These are phyloP conservation scores for Aspidiotus destructor DNA, from an alignment of 2,888 invertebrate species.

Conservation along the genomic window DNA sequence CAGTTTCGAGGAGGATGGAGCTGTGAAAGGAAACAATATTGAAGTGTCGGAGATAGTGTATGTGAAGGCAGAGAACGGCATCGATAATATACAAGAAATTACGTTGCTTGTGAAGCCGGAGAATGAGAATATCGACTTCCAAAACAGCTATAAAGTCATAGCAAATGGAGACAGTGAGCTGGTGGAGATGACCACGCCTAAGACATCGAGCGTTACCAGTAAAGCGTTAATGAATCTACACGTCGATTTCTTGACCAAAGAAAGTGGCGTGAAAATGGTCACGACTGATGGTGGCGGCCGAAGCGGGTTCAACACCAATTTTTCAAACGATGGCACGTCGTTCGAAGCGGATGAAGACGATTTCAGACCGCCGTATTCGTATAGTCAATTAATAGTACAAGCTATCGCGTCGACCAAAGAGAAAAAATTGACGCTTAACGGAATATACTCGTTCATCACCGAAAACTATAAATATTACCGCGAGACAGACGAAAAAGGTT, in stretches of 20 bases:
- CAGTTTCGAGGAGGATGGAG: background rate
- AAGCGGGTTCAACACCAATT: background rate
- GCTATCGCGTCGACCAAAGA: constrained; percentile 25
- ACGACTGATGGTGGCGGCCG: background rate
- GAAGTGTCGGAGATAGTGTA: constrained; percentile 24
- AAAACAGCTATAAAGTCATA: constrained; percentile 19
- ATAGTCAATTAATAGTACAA: constrained; percentile 24
- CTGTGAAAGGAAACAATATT: constrained; percentile 11
- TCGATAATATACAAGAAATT: constrained; percentile 26
- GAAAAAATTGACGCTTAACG: constrained; percentile 20
- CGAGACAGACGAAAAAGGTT: constrained; percentile 28
- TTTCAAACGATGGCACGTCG: constrained; percentile 12
- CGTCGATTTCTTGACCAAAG: background rate
- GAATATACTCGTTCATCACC: constrained; percentile 25
- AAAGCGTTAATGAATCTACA: constrained; percentile 7
- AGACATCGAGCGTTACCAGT: constrained; percentile 8
- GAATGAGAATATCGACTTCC: constrained; percentile 18
- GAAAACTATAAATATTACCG: constrained; percentile 26
- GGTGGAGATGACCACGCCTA: constrained; percentile 17
- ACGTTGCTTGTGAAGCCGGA: constrained; percentile 25
- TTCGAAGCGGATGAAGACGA: constrained; percentile 3
- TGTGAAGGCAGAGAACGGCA: constrained; percentile 21
- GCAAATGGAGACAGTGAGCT: constrained; percentile 23
- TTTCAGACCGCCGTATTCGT: constrained; percentile 23
- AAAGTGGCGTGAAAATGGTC: background rate